Percentiles rank a stretch among this genome's conserved stretches.
Conservation (phyloP, 2,888 invertebrate species). For the Zele albiditarsus region DNA sequence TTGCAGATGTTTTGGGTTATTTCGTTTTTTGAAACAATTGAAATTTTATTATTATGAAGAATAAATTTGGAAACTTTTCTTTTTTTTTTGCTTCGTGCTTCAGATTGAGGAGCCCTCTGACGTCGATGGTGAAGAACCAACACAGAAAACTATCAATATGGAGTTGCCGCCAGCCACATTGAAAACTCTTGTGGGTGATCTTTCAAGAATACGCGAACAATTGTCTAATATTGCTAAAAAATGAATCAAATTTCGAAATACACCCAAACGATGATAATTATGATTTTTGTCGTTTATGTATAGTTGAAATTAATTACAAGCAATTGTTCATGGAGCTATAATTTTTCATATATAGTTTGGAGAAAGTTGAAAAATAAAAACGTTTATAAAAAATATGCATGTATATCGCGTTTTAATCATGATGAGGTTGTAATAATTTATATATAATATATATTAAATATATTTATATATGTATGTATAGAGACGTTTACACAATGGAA, state of each 20-base stretch:
- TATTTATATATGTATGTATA: conserved; percentile 35
- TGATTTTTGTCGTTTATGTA: not conserved
- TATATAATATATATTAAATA: conserved; percentile 30
- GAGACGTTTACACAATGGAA: conserved; percentile 46
- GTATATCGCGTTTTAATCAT: not conserved
- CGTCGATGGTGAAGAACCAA: conserved; percentile 43
- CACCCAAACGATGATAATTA: not conserved
- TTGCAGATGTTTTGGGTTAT: no score
- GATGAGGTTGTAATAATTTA: not conserved
- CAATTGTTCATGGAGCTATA: not conserved
- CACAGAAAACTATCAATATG: conserved; percentile 47
- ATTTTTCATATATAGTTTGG: not conserved
- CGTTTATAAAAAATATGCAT: not conserved
- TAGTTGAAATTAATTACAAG: not conserved
- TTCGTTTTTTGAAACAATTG: no score
- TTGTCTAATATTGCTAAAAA: conserved; percentile 52
- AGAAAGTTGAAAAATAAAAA: not conserved
- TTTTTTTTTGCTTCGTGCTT: conserved; percentile 24
- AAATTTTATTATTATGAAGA: not conserved
- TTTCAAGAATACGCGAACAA: conserved; percentile 53
- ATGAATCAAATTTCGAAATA: conserved; percentile 9
- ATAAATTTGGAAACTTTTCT: not conserved
- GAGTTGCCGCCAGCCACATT: conserved; percentile 53
- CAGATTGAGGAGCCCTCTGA: conserved; percentile 52
- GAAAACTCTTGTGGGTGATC: conserved; percentile 52